phyloP scores from a whole-genome alignment of 64 coral and sea anemone species.

The Montipora cactus region DNA sequence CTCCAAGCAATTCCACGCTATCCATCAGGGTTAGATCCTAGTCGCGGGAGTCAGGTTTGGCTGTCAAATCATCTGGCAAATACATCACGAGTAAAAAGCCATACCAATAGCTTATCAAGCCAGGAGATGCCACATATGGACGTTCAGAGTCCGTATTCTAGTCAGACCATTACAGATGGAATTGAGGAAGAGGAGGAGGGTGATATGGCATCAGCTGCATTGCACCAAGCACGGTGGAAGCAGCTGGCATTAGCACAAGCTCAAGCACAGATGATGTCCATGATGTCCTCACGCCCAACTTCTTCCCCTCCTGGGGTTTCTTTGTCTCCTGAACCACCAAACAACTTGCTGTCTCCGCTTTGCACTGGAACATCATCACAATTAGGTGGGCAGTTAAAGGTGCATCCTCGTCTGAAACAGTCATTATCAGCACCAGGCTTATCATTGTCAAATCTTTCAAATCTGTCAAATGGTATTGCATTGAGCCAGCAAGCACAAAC shows the following conservation, averaged over 20 bases:
- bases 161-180: slow-evolving; percentile 87
- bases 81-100: slow-evolving; percentile 51
- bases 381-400: slow-evolving; percentile 23
- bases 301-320: background rate
- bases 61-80: slow-evolving; percentile 42
- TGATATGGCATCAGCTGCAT: slow-evolving; percentile 81
- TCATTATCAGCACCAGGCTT: slow-evolving; percentile 77
- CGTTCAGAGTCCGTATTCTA: slow-evolving; percentile 83
- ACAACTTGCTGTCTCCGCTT: slow-evolving; percentile 51
- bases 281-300: slow-evolving; percentile 1
- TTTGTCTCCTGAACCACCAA: slow-evolving; percentile 20
- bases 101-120: slow-evolving; percentile 62
- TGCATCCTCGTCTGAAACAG: slow-evolving; percentile 62
- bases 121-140: slow-evolving; percentile 64
- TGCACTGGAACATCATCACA: slow-evolving; percentile 24
- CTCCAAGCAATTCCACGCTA: slow-evolving; percentile 88
- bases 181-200: slow-evolving; percentile 96
- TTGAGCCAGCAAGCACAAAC: slow-evolving; percentile 68
- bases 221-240: slow-evolving; percentile 92
- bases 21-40: slow-evolving; percentile 73
- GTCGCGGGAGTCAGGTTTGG: slow-evolving; percentile 77
- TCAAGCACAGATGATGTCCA: slow-evolving; percentile 80
- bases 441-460: slow-evolving; percentile 62
- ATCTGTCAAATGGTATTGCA: slow-evolving; percentile 57
- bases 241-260: slow-evolving; percentile 89